phyloP scores from a whole-genome alignment of 1,140 invertebrate species.

The Drosophila malerkotliana region DNA sequence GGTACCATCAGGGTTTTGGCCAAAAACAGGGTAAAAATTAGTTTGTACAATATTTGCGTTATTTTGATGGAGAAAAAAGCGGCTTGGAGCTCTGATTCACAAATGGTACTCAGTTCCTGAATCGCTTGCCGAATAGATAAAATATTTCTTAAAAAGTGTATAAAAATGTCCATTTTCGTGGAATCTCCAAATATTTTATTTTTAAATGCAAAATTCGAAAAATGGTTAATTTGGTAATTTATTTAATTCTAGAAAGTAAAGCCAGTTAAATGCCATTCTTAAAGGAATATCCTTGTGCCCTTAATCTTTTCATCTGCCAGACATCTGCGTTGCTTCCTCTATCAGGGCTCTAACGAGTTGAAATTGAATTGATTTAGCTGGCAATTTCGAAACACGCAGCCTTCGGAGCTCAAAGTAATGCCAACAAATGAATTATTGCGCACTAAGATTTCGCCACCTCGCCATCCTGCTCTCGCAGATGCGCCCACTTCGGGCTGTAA shows the following conservation, averaged over 20 bases:
- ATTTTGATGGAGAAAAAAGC: background rate
- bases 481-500: conserved; percentile 21
- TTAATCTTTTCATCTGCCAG: background rate
- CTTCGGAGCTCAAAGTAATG: conserved; percentile 42
- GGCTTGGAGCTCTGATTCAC: background rate
- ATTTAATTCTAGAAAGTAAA: too few relatives aligned
- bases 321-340: background rate
- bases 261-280: too few relatives aligned
- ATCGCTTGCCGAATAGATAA: background rate
- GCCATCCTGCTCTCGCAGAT: conserved; percentile 6
- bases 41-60: background rate
- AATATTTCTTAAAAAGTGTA: background rate
- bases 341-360: conserved; percentile 12
- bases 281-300: background rate
- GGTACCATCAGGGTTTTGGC: background rate
- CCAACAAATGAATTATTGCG: conserved; percentile 69
- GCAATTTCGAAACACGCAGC: conserved; percentile 35
- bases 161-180: too few relatives aligned
- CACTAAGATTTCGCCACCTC: conserved; percentile 50
- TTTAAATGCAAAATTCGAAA: too few relatives aligned
- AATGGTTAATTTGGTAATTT: too few relatives aligned
- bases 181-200: too few relatives aligned
- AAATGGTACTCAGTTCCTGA: background rate
- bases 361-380: conserved; percentile 50
- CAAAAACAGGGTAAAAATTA: background rate